phyloP scores from a whole-genome alignment of 2,113 vertebrate species.

The Corythornis madagascariensis region DNA sequence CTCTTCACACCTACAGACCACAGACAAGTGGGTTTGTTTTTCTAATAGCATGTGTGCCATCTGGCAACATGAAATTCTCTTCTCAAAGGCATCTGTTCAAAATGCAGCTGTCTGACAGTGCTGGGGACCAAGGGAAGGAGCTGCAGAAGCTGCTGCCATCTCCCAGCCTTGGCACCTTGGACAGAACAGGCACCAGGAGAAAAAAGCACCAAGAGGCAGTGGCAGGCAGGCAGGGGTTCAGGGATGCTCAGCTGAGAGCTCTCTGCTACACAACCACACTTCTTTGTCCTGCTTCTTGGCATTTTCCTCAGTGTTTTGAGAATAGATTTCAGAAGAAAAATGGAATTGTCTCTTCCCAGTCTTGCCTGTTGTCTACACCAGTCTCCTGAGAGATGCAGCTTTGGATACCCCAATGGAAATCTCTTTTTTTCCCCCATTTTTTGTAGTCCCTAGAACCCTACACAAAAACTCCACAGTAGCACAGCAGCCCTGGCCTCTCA shows the following conservation, averaged over 20 bases:
- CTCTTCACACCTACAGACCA: conserved; percentile 47
- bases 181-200: not conserved
- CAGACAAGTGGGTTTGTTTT: conserved; percentile 52
- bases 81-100: not conserved
- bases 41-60: not conserved
- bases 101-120: not conserved
- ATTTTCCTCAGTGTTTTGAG: not conserved
- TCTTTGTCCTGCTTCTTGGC: not conserved
- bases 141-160: not conserved
- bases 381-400: not conserved
- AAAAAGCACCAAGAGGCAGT: not conserved
- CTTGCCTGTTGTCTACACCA: not conserved
- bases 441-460: not conserved
- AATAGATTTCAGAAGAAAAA: not conserved
- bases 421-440: not conserved
- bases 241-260: accelerated
- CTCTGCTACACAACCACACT: not conserved
- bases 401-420: not conserved
- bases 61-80: not conserved
- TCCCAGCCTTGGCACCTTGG: not conserved
- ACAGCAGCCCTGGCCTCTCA: not conserved
- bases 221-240: not conserved
- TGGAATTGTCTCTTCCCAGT: not conserved
- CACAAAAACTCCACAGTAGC: not conserved
- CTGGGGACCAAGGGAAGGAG: not conserved